Evolutionary conservation across 2,888 invertebrate species (phyloP), one percentile per base, ranked within the genome.

Genomic region (Mesochorus sp.): DNA sequence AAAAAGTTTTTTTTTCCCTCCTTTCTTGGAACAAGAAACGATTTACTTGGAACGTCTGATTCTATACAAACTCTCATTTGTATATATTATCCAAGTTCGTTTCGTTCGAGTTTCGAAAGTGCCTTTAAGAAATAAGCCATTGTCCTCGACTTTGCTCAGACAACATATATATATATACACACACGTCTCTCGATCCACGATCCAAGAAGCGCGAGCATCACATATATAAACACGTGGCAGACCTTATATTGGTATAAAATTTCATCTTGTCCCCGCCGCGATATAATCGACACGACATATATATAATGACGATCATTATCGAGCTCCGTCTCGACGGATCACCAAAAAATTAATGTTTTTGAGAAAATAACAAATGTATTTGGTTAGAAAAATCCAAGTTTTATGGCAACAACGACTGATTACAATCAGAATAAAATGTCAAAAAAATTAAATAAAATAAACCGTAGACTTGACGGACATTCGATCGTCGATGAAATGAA

Each of bases 171-270:
- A 24, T 59, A 59, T 34, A 21, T 21, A 44, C 19, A 55, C 10
- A 14, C 26, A 19, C 31, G 26, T 51, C 44, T 21, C 12, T 44
- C 14, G 17, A 61, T 66, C 53, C 66, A 61, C 39, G 47, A 47
- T 37, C 28, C 34, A 34, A 67, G 59, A 37, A 67, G 53, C 71
- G 59, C 39, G 55, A 34, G 12, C 14, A n/a, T n/a, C n/a, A n/a
- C n/a, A 24, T 17, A 14, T 31, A 24, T 17, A 8, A 31, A 10
- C 12, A 21, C n/a, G 8, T 39, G 31, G 24, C 34, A 12, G 19
- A 53, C 59, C 17, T 12, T 5, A n/a, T n/a, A n/a, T n/a, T 12
- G 61, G 55, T 34, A 42, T 73, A 67, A 67, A 77, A 77, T 73
- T 73, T 59, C 71, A 77, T 73, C 72, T 47, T 19, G 31, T 37